Percentiles rank a stretch among this genome's conserved stretches.
phyloP scores from a whole-genome alignment of 2,797 vertebrate species.

The Cyclopterus lumpus region DNA sequence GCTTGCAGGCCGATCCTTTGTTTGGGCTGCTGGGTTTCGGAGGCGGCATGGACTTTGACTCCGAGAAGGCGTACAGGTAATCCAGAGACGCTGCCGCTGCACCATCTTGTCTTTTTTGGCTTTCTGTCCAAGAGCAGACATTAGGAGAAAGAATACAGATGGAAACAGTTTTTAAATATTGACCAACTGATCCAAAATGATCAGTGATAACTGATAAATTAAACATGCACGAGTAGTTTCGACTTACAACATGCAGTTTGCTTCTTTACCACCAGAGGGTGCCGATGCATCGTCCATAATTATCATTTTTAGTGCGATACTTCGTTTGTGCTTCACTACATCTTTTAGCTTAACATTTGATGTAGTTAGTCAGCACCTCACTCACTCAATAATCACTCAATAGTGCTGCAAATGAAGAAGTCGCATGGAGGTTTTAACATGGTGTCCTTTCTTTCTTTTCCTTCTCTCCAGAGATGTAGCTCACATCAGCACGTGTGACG shows the following conservation, averaged over 20 bases:
- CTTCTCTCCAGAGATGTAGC: constrained; percentile 87
- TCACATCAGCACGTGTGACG: constrained; percentile 90
- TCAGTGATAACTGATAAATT: background rate
- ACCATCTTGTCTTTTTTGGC: background rate
- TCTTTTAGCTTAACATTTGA: constrained; percentile 3
- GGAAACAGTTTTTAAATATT: background rate
- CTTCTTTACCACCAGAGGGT: constrained; percentile 25
- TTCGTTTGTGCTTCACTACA: background rate
- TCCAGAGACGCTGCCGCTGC: constrained; percentile 18
- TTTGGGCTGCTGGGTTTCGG: constrained; percentile 88
- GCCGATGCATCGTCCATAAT: background rate
- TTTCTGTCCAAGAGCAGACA: background rate
- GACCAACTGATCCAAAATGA: background rate
- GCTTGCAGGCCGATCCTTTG: constrained; percentile 84
- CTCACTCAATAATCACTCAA: background rate
- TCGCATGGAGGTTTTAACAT: background rate
- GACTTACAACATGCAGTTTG: background rate
- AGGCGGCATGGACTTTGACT: constrained; percentile 93
- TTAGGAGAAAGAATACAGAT: background rate
- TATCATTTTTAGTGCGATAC: background rate
- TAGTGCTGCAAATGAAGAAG: background rate
- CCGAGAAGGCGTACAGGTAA: constrained; percentile 93
- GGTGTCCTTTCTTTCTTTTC: background rate
- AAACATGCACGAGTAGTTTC: background rate
- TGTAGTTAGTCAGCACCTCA: background rate